A percentile compares a stretch with the other conserved stretches of the same genome.
Conservation (phyloP, 2,113 vertebrate genomes). For the Laticauda laticaudata region DNA sequence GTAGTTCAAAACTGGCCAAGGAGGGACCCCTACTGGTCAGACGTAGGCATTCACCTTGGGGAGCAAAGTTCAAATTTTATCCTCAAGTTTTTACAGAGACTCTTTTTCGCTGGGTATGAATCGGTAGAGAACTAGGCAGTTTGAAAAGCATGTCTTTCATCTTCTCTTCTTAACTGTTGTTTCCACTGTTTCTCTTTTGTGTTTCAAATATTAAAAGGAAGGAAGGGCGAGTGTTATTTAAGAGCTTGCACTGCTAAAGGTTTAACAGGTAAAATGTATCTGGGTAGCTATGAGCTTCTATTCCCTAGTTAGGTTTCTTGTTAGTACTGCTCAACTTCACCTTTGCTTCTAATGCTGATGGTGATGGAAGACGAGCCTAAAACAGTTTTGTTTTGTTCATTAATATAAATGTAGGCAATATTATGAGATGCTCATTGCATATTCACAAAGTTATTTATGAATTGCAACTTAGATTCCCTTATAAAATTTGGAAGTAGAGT, state of each 20-base stretch:
- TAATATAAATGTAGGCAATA: not conserved
- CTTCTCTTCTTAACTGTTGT: not conserved
- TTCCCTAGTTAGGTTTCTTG: not conserved
- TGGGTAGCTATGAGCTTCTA: not conserved
- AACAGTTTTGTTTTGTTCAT: not conserved
- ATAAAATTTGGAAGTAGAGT: not conserved
- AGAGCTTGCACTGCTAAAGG: not conserved
- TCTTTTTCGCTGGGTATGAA: not conserved
- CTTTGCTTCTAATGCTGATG: not conserved
- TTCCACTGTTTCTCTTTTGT: not conserved
- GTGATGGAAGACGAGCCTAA: not conserved
- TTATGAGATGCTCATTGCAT: not conserved
- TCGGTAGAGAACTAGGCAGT: not conserved
- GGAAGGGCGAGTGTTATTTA: not conserved
- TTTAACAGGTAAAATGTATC: not conserved
- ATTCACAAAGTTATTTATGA: not conserved
- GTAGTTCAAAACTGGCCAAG: slow-evolving; percentile 46
- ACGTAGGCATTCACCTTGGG: slow-evolving; percentile 9
- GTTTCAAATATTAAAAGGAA: not conserved
- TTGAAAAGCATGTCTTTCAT: not conserved
- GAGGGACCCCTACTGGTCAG: slow-evolving; percentile 54
- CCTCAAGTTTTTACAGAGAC: not conserved
- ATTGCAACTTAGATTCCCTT: not conserved
- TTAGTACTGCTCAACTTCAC: not conserved
- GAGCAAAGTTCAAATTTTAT: slow-evolving; percentile 19